Percentiles rank a stretch among this genome's conserved stretches.
Evolutionary conservation across 2,113 vertebrate genomes (phyloP).

Genomic region (Ellobius talpinus): DNA sequence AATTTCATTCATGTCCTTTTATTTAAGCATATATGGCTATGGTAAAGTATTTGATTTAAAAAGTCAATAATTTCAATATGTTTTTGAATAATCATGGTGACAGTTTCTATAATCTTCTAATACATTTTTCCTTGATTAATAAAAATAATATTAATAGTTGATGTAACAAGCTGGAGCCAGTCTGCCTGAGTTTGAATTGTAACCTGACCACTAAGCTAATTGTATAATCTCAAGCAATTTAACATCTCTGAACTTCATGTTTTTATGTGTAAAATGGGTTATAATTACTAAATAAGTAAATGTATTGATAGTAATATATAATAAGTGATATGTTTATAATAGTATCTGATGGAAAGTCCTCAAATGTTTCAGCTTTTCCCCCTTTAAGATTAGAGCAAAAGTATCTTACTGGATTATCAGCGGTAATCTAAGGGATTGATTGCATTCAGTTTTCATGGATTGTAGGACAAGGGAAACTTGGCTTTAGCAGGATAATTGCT

Average conservation of each 20-base stretch:
- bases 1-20: not conserved
- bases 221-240: constrained; percentile 39
- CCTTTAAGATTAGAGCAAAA: constrained; percentile 22
- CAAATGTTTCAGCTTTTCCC: not conserved
- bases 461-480: not conserved
- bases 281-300: constrained; percentile 38
- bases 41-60: constrained; percentile 52
- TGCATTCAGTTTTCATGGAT: not conserved
- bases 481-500: constrained; percentile 12
- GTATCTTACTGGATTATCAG: not conserved
- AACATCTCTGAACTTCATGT: not conserved
- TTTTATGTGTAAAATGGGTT: constrained; percentile 49
- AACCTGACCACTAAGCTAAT: constrained; percentile 6
- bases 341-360: not conserved
- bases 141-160: constrained; percentile 47
- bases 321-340: not conserved
- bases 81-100: constrained; percentile 46
- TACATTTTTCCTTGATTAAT: constrained; percentile 21
- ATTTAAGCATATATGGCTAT: not conserved
- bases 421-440: not conserved
- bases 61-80: constrained; percentile 43
- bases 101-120: constrained; percentile 47
- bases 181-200: constrained; percentile 28
- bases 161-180: not conserved
- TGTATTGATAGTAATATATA: not conserved